Evolutionary conservation across 1,140 invertebrate species (phyloP), one percentile per base, ranked within the genome.

Genomic region (Sycobia sp.): DNA sequence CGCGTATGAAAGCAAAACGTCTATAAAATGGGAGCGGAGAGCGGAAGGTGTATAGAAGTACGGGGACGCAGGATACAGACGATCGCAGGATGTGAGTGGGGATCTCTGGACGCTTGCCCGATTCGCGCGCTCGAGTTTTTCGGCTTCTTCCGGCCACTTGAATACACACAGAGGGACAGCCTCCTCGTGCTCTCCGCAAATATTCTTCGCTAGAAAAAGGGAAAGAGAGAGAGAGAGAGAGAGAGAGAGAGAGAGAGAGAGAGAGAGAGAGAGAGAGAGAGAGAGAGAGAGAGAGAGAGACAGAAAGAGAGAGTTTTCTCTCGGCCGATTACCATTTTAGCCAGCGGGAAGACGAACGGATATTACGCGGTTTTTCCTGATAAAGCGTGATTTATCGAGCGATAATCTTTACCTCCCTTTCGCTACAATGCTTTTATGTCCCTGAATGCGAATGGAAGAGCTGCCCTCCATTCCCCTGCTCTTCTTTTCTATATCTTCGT

Each of bases 281-380:
- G n/a, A n/a, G n/a, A n/a, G n/a, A n/a, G n/a, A n/a, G n/a, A n/a
- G n/a, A n/a, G n/a, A n/a, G n/a, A n/a, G n/a, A n/a, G n/a, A n/a
- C n/a, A n/a, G n/a, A n/a, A 49, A 49, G 27, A 32, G 10, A 20
- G 39, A 55, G 53, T 55, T 23, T 39, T 54, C 60, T 25, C 20
- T 56, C 27, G 54, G 2, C 46, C 46, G 62, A 65, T 65, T 65
- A 57, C 62, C 55, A 59, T 65, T 65, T 59, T 53, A 46, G 49
- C 7, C 39, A n/a, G 11, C 39, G 39, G 5, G 29, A 65, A 65
- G 62, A 58, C 41, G 55, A 59, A 65, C 62, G 54, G 62, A 65
- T 65, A 65, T 65, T 59, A 47, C 56, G 62, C 39, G 49, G 54
- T 43, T 63, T 63, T 63, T 63, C 54, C 43, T 54, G 62, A 65